Percentiles rank a stretch among this genome's conserved stretches.
Conservation (phyloP, 2,113 vertebrate genomes). For the Sylvia atricapilla region DNA sequence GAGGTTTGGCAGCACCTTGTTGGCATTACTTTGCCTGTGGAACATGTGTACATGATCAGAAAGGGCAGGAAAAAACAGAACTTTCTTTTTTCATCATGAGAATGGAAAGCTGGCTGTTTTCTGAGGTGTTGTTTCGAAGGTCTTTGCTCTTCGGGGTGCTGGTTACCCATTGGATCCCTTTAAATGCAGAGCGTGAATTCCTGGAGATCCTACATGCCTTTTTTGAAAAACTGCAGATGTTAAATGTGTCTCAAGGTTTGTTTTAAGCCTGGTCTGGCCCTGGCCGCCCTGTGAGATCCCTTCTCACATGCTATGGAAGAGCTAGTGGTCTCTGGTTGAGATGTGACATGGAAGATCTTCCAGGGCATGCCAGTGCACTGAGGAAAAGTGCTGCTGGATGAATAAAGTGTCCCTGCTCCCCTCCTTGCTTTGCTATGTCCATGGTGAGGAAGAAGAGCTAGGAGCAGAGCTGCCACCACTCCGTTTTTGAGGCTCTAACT, state of each 20-base stretch:
- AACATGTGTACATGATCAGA: not conserved
- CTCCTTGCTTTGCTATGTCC: slow-evolving; percentile 19
- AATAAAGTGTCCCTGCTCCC: not conserved
- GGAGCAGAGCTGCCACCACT: slow-evolving; percentile 7
- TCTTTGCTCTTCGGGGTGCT: not conserved
- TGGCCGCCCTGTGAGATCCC: not conserved
- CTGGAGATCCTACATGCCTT: not conserved
- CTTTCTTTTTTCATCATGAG: not conserved
- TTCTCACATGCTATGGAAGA: not conserved
- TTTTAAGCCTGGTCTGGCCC: not conserved
- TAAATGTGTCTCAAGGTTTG: not conserved
- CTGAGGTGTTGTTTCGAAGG: not conserved
- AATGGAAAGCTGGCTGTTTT: not conserved
- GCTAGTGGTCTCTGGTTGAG: not conserved
- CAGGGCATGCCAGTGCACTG: not conserved
- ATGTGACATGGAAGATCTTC: fast-evolving
- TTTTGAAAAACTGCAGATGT: not conserved
- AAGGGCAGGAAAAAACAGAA: not conserved
- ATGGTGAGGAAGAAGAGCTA: slow-evolving; percentile 39
- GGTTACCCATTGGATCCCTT: not conserved
- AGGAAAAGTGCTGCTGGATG: not conserved
- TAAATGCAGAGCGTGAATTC: not conserved
- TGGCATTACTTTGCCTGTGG: fast-evolving
- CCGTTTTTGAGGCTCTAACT: slow-evolving; percentile 17
- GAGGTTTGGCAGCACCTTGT: not conserved